phyloP scores from a whole-genome alignment of 2,888 invertebrate genomes.

The Rhabditophanes sp. region DNA sequence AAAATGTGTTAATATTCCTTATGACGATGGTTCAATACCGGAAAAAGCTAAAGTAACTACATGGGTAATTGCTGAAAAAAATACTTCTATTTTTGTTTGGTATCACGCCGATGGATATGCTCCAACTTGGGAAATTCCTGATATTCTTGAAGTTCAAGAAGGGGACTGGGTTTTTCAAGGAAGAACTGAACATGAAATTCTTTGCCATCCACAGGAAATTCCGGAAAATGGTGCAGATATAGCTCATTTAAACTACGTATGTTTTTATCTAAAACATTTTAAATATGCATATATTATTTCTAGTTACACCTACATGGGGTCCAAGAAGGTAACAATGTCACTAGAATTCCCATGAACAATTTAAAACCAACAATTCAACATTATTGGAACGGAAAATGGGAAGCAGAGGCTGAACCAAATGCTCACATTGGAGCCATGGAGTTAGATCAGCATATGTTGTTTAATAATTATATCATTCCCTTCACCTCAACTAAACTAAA shows the following conservation, averaged over 20 bases:
- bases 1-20: slow-evolving; percentile 60
- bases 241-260: slow-evolving; percentile 61
- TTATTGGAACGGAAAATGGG: slow-evolving; percentile 56
- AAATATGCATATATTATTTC: too few relatives aligned
- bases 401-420: slow-evolving; percentile 46
- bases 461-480: slow-evolving; percentile 18
- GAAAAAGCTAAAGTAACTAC: slow-evolving; percentile 51
- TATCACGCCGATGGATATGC: slow-evolving; percentile 58
- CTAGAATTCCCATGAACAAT: slow-evolving; percentile 19
- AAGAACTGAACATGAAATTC: slow-evolving; percentile 56
- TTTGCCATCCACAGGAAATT: slow-evolving; percentile 56
- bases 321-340: slow-evolving; percentile 16
- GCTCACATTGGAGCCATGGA: slow-evolving; percentile 55
- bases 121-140: slow-evolving; percentile 57
- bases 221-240: slow-evolving; percentile 77
- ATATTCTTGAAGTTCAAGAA: slow-evolving; percentile 51
- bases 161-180: slow-evolving; percentile 58
- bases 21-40: slow-evolving; percentile 52
- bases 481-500: slow-evolving; percentile 18
- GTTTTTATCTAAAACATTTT: too few relatives aligned
- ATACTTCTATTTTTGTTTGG: slow-evolving; percentile 56
- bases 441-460: slow-evolving; percentile 51
- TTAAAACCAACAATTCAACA: slow-evolving; percentile 45
- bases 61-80: slow-evolving; percentile 58
- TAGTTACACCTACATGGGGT: slow-evolving; percentile 11